Evolutionary conservation across 1,140 invertebrate species (phyloP).

Genomic region (Philotrypesis tridentata): DNA sequence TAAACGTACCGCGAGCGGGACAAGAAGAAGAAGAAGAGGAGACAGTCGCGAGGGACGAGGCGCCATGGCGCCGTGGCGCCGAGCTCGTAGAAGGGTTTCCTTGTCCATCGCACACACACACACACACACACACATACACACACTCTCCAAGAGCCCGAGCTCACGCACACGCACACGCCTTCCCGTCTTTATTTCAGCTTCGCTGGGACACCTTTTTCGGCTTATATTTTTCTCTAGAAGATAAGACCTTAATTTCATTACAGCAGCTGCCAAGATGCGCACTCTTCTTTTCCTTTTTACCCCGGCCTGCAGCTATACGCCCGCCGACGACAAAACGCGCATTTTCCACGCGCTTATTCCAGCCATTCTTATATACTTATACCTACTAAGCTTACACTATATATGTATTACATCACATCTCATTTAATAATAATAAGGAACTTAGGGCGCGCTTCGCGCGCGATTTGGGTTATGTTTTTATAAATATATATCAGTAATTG

Average conservation of each 20-base stretch:
- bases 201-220: not conserved
- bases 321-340: too few relatives aligned
- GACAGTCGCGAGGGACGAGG: constrained; percentile 57
- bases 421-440: too few relatives aligned
- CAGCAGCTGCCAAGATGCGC: not conserved
- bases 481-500: too few relatives aligned
- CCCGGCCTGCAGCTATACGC: too few relatives aligned
- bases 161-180: not conserved
- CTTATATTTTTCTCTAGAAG: constrained; percentile 25
- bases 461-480: too few relatives aligned
- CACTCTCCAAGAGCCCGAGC: not conserved
- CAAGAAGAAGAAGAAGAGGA: constrained; percentile 6
- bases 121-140: not conserved
- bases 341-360: too few relatives aligned
- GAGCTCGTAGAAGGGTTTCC: constrained; percentile 74
- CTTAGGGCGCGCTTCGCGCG: too few relatives aligned
- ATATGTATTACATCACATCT: too few relatives aligned
- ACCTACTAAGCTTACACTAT: too few relatives aligned
- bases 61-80: constrained; percentile 75
- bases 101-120: constrained; percentile 66
- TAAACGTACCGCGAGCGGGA: not conserved
- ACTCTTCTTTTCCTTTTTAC: not conserved
- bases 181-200: constrained; percentile 13
- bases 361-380: too few relatives aligned
- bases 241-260: constrained; percentile 42